These are phyloP conservation scores for Hypocryptadius cinnamomeus DNA, from an alignment of 2,113 vertebrate genomes.

Conservation along the genomic window DNA sequence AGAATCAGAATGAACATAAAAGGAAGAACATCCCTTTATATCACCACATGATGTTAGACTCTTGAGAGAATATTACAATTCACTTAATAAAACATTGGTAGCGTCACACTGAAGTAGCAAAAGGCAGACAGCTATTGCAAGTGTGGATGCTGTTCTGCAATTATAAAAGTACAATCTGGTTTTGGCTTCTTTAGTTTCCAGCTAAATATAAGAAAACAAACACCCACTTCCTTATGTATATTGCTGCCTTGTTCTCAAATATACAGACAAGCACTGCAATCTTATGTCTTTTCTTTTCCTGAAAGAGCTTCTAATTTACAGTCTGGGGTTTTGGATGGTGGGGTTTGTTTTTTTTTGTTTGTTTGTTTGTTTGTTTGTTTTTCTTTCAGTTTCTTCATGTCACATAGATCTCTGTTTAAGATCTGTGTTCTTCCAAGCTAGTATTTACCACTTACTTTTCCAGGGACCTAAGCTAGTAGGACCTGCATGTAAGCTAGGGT, in stretches of 20 bases:
- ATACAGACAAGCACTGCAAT: not conserved
- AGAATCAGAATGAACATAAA: slow-evolving; percentile 16
- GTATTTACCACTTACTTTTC: not conserved
- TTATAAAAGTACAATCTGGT: slow-evolving; percentile 18
- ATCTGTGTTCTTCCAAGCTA: not conserved
- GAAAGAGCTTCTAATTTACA: not conserved
- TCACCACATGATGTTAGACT: slow-evolving; percentile 38
- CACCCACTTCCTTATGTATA: slow-evolving; percentile 36
- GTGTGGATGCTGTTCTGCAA: not conserved
- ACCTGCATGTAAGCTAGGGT: not conserved
- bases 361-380: no score
- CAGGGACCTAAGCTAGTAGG: no score
- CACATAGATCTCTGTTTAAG: not conserved
- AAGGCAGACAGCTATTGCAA: slow-evolving; percentile 23
- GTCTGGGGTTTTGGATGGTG: not conserved
- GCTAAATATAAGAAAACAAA: slow-evolving; percentile 18
- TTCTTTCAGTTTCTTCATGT: not conserved
- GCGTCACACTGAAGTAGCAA: slow-evolving; percentile 5
- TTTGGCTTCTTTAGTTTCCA: not conserved
- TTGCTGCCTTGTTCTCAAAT: not conserved
- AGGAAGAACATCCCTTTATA: slow-evolving; percentile 27
- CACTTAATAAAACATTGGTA: slow-evolving; percentile 48
- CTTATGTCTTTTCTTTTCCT: not conserved
- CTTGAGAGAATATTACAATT: slow-evolving; percentile 25
- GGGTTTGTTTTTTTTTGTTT: no score